These are phyloP conservation scores for Hypocryptadius cinnamomeus DNA, from an alignment of 2,113 vertebrate species.

Conservation along the genomic window DNA sequence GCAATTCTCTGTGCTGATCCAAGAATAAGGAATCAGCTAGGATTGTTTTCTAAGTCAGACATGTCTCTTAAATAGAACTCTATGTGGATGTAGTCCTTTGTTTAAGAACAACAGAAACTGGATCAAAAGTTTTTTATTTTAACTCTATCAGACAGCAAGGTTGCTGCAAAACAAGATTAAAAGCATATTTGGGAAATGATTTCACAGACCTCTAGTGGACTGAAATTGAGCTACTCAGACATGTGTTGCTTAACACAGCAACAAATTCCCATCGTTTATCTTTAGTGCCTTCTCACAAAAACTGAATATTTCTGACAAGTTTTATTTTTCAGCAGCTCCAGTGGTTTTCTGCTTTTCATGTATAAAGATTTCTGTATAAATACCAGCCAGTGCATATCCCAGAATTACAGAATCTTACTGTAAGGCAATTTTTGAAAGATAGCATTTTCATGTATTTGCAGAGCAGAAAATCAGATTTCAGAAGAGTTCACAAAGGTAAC, in stretches of 20 bases:
- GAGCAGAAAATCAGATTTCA: neutral
- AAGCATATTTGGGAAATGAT: neutral
- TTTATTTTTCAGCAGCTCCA: neutral
- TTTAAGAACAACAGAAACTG: neutral
- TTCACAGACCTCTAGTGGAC: slow-evolving; percentile 9
- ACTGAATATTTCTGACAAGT: neutral
- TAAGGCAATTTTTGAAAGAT: neutral
- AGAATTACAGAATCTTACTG: neutral
- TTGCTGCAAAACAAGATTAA: slow-evolving; percentile 2
- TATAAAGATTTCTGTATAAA: neutral
- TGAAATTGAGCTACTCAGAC: neutral
- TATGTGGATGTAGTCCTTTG: neutral
- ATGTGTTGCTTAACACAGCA: neutral
- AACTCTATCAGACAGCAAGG: neutral
- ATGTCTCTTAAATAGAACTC: neutral
- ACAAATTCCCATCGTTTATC: neutral
- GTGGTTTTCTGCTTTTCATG: neutral
- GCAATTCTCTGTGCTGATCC: neutral
- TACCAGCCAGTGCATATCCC: neutral
- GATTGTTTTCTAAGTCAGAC: neutral
- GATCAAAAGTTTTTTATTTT: neutral
- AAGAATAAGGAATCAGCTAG: neutral
- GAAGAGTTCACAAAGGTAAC: neutral
- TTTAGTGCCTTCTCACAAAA: neutral
- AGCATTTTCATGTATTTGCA: neutral